These are phyloP conservation scores for Coregonus suidteri DNA, from an alignment of 2,797 vertebrate genomes.

Conservation along the genomic window DNA sequence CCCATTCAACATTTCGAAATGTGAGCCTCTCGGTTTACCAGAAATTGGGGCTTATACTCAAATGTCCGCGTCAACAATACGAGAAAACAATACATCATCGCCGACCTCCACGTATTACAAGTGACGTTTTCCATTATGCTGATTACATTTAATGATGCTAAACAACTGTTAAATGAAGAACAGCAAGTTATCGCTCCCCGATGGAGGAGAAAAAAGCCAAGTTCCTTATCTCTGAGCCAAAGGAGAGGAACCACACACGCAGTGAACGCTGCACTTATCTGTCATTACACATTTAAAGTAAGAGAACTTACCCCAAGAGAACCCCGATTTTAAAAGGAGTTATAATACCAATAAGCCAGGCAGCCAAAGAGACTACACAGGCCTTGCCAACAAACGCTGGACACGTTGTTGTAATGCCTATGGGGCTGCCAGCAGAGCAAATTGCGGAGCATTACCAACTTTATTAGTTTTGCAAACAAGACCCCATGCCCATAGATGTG, in stretches of 20 bases:
- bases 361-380: conserved; percentile 16
- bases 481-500: conserved; percentile 68
- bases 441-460: conserved; percentile 64
- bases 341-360: conserved; percentile 42
- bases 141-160: conserved; percentile 59
- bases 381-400: conserved; percentile 36
- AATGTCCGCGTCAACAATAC: conserved; percentile 38
- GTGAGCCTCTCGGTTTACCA: conserved; percentile 62
- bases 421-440: conserved; percentile 55
- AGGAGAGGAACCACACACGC: conserved; percentile 68
- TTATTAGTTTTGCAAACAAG: conserved; percentile 72
- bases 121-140: conserved; percentile 58
- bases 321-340: conserved; percentile 67
- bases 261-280: conserved; percentile 66
- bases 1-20: conserved; percentile 53
- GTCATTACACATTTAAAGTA: conserved; percentile 72
- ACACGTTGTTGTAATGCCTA: conserved; percentile 26
- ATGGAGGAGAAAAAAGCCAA: conserved; percentile 33
- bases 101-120: conserved; percentile 40
- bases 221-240: conserved; percentile 68
- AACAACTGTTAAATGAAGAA: conserved; percentile 55
- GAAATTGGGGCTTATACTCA: conserved; percentile 45
- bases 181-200: conserved; percentile 43
- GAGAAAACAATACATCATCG: conserved; percentile 30
- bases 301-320: conserved; percentile 61